These are phyloP conservation scores for Neosilurus hyrtlii DNA, from an alignment of 2,797 vertebrate species.

Conservation along the genomic window DNA sequence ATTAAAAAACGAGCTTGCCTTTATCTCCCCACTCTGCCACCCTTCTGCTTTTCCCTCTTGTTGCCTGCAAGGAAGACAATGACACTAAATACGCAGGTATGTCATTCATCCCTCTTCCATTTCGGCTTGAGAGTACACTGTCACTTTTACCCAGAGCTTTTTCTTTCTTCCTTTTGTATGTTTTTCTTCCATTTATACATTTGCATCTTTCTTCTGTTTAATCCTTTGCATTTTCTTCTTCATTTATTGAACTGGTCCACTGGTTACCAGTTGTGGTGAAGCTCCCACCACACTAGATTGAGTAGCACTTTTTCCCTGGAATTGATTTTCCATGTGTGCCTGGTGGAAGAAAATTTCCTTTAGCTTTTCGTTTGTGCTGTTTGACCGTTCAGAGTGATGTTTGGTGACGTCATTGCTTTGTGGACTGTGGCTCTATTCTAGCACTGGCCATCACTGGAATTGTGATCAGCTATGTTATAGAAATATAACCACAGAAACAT, in stretches of 20 bases:
- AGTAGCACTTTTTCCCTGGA: background rate
- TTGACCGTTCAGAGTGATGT: background rate
- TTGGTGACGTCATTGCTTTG: background rate
- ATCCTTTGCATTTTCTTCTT: background rate
- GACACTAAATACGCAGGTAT: background rate
- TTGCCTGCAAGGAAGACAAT: background rate
- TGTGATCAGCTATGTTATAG: background rate
- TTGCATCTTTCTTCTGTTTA: background rate
- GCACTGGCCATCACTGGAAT: background rate
- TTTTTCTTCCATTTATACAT: background rate
- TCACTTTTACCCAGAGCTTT: background rate
- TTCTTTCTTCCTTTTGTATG: background rate
- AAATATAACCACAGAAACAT: background rate
- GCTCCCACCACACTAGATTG: background rate
- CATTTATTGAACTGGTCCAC: background rate
- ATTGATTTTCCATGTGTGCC: background rate
- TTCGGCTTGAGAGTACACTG: background rate
- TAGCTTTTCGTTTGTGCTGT: background rate
- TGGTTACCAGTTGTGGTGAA: background rate
- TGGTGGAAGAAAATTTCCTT: background rate
- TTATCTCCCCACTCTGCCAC: background rate
- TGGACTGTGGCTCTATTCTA: background rate
- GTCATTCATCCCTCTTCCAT: background rate
- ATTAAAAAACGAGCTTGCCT: background rate
- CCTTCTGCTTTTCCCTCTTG: too few species aligned